These are phyloP conservation scores for Aegotheles bennettii DNA, from an alignment of 2,113 vertebrate genomes.

Conservation along the genomic window DNA sequence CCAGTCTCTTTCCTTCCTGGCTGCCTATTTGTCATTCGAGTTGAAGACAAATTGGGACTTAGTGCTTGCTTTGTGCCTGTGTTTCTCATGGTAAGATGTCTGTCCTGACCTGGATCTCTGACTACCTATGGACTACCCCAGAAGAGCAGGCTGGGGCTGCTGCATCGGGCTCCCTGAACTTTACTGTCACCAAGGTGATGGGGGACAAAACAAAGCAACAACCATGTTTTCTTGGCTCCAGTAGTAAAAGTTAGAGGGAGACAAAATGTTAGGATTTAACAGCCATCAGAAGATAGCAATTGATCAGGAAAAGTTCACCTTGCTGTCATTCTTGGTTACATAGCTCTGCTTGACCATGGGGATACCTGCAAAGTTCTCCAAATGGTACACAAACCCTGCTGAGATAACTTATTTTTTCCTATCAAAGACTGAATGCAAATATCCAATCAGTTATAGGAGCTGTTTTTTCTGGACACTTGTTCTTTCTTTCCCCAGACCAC, in stretches of 20 bases:
- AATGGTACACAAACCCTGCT: not conserved
- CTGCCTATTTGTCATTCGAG: not conserved
- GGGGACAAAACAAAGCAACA: not conserved
- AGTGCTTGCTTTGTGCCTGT: not conserved
- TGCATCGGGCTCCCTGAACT: not conserved
- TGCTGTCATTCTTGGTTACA: not conserved
- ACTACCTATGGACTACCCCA: not conserved
- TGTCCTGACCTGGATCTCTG: not conserved
- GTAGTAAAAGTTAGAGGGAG: not conserved
- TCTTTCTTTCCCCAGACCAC: not conserved
- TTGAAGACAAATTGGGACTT: not conserved
- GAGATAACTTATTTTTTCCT: not conserved
- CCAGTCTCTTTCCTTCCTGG: not conserved
- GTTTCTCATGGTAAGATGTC: not conserved
- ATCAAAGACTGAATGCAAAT: not conserved
- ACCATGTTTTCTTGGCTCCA: rapidly evolving
- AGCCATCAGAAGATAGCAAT: not conserved
- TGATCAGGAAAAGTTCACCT: not conserved
- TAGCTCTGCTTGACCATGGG: not conserved
- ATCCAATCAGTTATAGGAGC: not conserved
- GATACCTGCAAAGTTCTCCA: not conserved
- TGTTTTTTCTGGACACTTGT: not conserved
- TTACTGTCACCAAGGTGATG: not conserved
- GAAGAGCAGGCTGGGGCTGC: not conserved
- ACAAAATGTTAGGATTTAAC: not conserved